Conservation (phyloP, 2,113 vertebrate genomes). For the Urocitellus parryii region DNA sequence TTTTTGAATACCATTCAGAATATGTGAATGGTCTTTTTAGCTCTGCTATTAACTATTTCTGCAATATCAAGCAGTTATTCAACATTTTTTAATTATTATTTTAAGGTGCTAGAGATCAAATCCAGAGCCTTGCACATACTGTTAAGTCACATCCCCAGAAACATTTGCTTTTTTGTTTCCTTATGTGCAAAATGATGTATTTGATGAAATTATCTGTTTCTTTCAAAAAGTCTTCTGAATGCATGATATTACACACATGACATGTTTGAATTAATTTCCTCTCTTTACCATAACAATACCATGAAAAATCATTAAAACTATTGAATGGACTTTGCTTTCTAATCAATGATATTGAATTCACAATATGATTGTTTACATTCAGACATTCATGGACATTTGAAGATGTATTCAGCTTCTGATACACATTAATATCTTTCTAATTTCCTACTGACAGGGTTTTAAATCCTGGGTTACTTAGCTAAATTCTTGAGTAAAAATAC, state of each 20-base stretch:
- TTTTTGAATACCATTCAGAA: background rate
- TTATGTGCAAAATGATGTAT: background rate
- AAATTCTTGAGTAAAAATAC: conserved; percentile 3
- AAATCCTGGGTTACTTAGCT: background rate
- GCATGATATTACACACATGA: background rate
- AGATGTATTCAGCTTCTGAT: background rate
- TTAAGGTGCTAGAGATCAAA: no score
- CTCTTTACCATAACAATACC: background rate
- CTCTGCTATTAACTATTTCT: background rate
- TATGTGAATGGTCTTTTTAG: background rate
- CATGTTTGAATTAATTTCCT: background rate
- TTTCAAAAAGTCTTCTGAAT: background rate
- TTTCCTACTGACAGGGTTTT: background rate
- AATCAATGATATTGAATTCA: background rate
- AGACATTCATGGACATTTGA: background rate
- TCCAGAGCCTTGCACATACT: no score
- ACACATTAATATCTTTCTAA: background rate
- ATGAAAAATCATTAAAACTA: background rate
- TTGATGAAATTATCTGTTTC: background rate
- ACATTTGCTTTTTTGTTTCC: background rate
- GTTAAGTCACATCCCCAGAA: no score
- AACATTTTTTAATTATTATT: background rate
- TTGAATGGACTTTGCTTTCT: background rate
- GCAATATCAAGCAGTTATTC: background rate
- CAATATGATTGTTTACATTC: background rate